These are phyloP conservation scores for Penaeus vannamei DNA, from an alignment of 1,140 invertebrate genomes.

Conservation along the genomic window DNA sequence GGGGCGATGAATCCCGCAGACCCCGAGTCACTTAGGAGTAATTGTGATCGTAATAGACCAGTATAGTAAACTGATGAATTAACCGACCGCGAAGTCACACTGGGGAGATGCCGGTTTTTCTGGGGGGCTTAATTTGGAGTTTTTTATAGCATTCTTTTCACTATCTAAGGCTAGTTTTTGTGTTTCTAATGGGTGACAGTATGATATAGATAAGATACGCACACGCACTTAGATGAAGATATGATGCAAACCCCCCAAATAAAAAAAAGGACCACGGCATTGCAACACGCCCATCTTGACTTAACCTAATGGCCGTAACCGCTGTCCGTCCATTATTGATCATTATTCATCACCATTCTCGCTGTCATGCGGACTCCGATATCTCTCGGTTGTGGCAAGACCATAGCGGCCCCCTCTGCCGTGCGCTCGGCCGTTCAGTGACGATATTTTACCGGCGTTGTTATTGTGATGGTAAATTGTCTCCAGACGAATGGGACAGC, in stretches of 20 bases:
- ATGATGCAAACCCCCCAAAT: no score
- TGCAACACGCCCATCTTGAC: slow-evolving; percentile 35
- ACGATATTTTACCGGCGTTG: background rate
- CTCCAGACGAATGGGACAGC: slow-evolving; percentile 18
- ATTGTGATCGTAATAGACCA: slow-evolving; percentile 63
- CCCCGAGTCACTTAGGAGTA: slow-evolving; percentile 61
- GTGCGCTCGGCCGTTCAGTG: slow-evolving; percentile 1
- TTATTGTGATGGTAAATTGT: background rate
- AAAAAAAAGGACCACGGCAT: no score
- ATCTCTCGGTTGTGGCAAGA: slow-evolving; percentile 30
- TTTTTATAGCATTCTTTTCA: no score
- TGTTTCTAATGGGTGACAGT: no score
- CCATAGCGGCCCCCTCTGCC: background rate
- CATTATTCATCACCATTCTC: slow-evolving; percentile 62
- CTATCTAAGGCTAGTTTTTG: no score
- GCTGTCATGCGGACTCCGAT: slow-evolving; percentile 49
- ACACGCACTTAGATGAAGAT: no score
- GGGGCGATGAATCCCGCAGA: slow-evolving; percentile 45
- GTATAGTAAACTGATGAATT: slow-evolving; percentile 56
- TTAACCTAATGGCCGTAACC: slow-evolving; percentile 57
- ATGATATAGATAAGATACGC: no score
- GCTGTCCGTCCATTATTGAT: slow-evolving; percentile 64
- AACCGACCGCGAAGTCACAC: slow-evolving; percentile 50
- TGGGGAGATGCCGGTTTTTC: background rate
- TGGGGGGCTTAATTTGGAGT: no score